Conservation (phyloP, 2,797 vertebrate species). For the Fundulus diaphanus region DNA sequence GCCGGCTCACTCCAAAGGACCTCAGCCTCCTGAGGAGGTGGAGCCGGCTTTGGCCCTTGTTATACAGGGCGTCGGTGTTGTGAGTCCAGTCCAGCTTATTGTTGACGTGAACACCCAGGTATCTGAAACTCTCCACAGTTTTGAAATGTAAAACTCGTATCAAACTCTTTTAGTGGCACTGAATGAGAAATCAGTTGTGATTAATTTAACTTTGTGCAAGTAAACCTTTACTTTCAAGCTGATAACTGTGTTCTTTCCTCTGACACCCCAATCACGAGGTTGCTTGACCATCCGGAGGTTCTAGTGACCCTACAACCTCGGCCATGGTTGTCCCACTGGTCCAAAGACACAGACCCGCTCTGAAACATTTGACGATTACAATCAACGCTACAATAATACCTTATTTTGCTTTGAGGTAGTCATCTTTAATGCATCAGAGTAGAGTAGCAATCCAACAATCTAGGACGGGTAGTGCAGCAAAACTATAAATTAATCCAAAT, state of each 20-base stretch:
- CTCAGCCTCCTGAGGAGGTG: too few species aligned
- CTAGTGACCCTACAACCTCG: slow-evolving; percentile 48
- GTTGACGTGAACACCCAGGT: too few species aligned
- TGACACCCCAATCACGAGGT: slow-evolving; percentile 35
- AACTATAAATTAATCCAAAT: too few species aligned
- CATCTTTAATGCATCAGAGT: background rate
- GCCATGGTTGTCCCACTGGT: slow-evolving; percentile 60
- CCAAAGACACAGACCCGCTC: slow-evolving; percentile 14
- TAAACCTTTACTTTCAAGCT: slow-evolving; percentile 24
- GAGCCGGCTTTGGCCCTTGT: too few species aligned
- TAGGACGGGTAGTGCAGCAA: too few species aligned
- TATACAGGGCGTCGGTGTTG: too few species aligned
- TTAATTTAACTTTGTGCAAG: slow-evolving; percentile 21
- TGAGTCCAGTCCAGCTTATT: too few species aligned
- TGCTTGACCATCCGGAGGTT: slow-evolving; percentile 46
- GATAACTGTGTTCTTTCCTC: slow-evolving; percentile 30
- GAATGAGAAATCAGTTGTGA: background rate
- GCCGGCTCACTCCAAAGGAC: too few species aligned
- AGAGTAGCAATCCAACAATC: too few species aligned
- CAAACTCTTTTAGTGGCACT: background rate
- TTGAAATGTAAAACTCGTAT: background rate
- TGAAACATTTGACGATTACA: background rate
- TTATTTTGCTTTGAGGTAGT: background rate
- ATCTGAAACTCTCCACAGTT: too few species aligned
- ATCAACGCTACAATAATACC: background rate